These are phyloP conservation scores for Agapostemon virescens DNA, from an alignment of 2,888 invertebrate species.

Conservation along the genomic window DNA sequence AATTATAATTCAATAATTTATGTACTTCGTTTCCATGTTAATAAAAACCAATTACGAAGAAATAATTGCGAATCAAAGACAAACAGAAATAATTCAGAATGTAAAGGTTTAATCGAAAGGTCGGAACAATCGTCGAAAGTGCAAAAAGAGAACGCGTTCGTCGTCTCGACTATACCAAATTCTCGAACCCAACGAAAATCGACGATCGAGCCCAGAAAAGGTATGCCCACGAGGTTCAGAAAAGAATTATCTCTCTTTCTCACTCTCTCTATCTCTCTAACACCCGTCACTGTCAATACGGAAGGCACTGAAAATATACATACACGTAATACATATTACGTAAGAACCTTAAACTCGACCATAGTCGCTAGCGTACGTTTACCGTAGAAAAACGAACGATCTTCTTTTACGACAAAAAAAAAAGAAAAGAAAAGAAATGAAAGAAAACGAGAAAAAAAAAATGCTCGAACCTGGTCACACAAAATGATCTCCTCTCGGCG, in stretches of 20 bases:
- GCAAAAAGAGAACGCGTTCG: background rate
- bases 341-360: constrained; percentile 50
- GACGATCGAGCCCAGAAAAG: constrained; percentile 14
- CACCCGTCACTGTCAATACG: constrained; percentile 43
- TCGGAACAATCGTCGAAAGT: background rate
- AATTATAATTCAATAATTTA: too few relatives aligned
- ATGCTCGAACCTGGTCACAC: constrained; percentile 41
- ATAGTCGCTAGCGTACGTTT: constrained; percentile 43
- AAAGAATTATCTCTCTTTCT: background rate
- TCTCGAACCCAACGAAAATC: background rate
- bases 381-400: constrained; percentile 50
- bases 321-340: constrained; percentile 51
- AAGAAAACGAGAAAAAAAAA: constrained; percentile 18
- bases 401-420: background rate
- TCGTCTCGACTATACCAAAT: background rate
- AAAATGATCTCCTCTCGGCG: background rate
- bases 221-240: constrained; percentile 5
- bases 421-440: too few relatives aligned
- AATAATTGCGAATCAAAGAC: too few relatives aligned
- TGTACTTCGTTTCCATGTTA: too few relatives aligned
- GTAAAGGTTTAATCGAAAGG: background rate
- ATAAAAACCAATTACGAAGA: too few relatives aligned
- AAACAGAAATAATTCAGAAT: background rate
- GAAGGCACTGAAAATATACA: constrained; percentile 64
- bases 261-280: constrained; percentile 8